These are phyloP conservation scores for Drosophila nigritarsus DNA, from an alignment of 2,888 invertebrate species.

Conservation along the genomic window DNA sequence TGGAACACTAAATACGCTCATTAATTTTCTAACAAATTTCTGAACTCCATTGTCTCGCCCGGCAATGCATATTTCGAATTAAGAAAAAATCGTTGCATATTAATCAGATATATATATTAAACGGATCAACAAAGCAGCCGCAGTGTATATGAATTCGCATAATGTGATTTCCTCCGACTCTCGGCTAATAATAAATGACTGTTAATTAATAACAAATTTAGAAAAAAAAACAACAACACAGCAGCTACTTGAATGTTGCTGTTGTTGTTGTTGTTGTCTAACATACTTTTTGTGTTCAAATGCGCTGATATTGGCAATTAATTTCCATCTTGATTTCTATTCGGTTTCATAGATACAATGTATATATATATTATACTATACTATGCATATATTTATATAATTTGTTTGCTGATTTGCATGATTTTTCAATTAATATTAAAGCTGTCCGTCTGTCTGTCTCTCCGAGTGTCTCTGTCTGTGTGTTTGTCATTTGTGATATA, in stretches of 20 bases:
- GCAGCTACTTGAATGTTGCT: conserved; percentile 30
- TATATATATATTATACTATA: neutral
- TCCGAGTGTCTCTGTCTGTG: conserved; percentile 4
- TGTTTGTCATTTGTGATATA: conserved; percentile 71
- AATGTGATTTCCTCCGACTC: conserved; percentile 60
- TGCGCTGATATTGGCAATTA: conserved; percentile 76
- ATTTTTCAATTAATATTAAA: conserved; percentile 77
- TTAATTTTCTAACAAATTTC: conserved; percentile 39
- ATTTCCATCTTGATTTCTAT: conserved; percentile 63
- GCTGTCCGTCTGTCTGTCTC: neutral
- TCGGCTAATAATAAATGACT: conserved; percentile 66
- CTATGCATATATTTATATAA: conserved; percentile 34
- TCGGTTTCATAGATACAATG: conserved; percentile 34
- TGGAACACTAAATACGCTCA: conserved; percentile 48
- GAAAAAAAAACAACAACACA: conserved; percentile 23
- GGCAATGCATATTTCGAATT: conserved; percentile 36
- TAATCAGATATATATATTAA: conserved; percentile 70
- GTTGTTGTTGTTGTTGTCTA: conserved; percentile 27
- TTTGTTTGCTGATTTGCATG: conserved; percentile 69
- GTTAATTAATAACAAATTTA: conserved; percentile 77
- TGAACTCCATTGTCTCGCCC: conserved; percentile 37
- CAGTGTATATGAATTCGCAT: conserved; percentile 34
- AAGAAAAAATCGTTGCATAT: conserved; percentile 65
- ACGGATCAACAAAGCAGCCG: conserved; percentile 61
- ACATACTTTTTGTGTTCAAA: conserved; percentile 72